phyloP scores from a whole-genome alignment of 2,113 vertebrate genomes.

The Melanotaenia duboulayi region DNA sequence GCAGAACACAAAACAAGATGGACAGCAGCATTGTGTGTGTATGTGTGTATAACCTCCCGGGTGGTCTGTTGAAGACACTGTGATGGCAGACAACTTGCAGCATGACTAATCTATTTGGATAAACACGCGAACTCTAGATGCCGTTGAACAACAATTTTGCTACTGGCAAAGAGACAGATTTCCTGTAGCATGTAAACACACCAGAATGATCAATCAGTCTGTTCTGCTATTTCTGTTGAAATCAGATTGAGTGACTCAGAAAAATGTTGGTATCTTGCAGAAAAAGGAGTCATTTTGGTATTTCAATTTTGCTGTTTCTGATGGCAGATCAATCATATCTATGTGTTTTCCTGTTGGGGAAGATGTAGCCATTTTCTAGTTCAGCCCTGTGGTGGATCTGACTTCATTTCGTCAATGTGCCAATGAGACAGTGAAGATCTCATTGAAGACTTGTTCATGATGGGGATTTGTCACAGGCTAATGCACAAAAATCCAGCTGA shows the following conservation, averaged over 20 bases:
- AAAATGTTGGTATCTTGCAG: slow-evolving; percentile 14
- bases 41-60: not conserved
- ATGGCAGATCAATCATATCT: slow-evolving; percentile 7
- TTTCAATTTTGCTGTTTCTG: slow-evolving; percentile 1
- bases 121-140: slow-evolving; percentile 38
- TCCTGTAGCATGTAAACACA: slow-evolving; percentile 50
- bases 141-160: slow-evolving; percentile 35
- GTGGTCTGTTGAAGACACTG: not conserved
- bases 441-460: not conserved
- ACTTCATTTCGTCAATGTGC: slow-evolving; percentile 5
- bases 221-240: slow-evolving; percentile 30
- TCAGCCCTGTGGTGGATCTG: not conserved
- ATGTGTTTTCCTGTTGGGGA: slow-evolving; percentile 8
- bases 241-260: slow-evolving; percentile 45
- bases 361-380: slow-evolving; percentile 8
- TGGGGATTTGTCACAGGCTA: not conserved
- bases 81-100: slow-evolving; percentile 43
- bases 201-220: slow-evolving; percentile 57
- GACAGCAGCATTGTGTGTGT: slow-evolving; percentile 12
- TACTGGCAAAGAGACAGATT: slow-evolving; percentile 39
- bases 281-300: not conserved
- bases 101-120: slow-evolving; percentile 52
- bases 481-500: not conserved
- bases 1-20: slow-evolving; percentile 32
- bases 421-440: not conserved